Evolutionary conservation across 1,140 invertebrate genomes (phyloP), one percentile per base, ranked within the genome.

Genomic region (Pantala flavescens): DNA sequence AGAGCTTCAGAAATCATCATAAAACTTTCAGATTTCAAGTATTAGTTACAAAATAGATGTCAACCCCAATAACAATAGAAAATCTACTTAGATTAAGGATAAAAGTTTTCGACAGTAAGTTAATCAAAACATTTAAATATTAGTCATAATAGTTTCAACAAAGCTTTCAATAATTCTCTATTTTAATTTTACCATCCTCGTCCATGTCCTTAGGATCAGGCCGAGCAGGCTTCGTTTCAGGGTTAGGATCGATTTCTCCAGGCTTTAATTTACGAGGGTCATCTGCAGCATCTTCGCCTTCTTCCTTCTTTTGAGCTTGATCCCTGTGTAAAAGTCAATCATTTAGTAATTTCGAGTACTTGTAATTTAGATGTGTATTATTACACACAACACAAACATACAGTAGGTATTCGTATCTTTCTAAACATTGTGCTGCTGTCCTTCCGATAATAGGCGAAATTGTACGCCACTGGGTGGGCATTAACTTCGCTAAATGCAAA

Each of bases 201-300:
- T 99, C 98, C 98, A 99, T 99, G 81, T 99, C 98, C 80, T 99
- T 97, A n/a, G 98, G 97, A 87, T 99, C 98, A 19, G 98, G 98
- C 74, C 98, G 86, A 0, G 98, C 98, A 28, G 98, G 98, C 83
- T 99, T 99, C 16, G 97, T 99, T 85, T 99, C 98, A 23, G 98
- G 98, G 85, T 99, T 99, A 0, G 98, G 98, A 85, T 99, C 98
- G 81, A 99, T 99, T 86, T 99, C 98, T 71, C 98, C 98, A 0
- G 97, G 97, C 82, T 97, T 97, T 0, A 99, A 84, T 82, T 99
- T 99, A 23, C 97, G 87, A 0, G 97, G 97, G 85, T 99, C 97
- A 82, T 97, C 93, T 71, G 88, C 89, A 74, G 91, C 90, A 82
- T 96, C 94, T 75, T 96, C 93, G 14, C 94, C 95, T 83, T 98